phyloP scores from a whole-genome alignment of 2,888 invertebrate species.

The Linyphia triangularis region DNA sequence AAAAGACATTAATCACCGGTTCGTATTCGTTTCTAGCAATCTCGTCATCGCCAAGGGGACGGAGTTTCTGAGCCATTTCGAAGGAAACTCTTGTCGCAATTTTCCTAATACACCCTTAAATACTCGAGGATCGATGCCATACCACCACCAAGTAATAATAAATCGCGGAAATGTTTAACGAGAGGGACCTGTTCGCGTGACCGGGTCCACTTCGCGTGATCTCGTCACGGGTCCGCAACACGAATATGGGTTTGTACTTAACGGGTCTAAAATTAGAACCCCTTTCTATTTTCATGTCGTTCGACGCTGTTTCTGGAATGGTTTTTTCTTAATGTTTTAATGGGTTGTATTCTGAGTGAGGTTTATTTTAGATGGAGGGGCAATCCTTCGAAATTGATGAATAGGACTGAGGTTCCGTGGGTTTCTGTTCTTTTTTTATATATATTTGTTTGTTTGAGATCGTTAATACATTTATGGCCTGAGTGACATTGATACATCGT shows the following conservation, averaged over 20 bases:
- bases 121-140: conserved; percentile 35
- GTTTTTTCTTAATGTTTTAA: neutral
- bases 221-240: neutral
- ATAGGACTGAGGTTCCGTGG: neutral
- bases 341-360: neutral
- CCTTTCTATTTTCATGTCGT: conserved; percentile 21
- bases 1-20: no score
- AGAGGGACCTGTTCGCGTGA: conserved; percentile 10
- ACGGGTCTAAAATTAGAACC: conserved; percentile 34
- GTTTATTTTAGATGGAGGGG: neutral
- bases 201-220: conserved; percentile 27
- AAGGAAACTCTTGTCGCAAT: neutral
- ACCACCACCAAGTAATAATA: neutral
- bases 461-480: no score
- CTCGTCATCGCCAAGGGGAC: neutral
- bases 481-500: no score
- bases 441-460: no score
- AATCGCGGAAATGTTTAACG: neutral
- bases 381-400: neutral
- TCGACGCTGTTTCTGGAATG: neutral
- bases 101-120: conserved; percentile 16
- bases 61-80: neutral
- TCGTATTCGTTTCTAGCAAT: neutral
- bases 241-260: conserved; percentile 4
- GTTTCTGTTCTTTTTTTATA: neutral